Percentiles rank a stretch among this genome's conserved stretches.
phyloP scores from a whole-genome alignment of 2,888 invertebrate genomes.

The Fragum whitleyi region DNA sequence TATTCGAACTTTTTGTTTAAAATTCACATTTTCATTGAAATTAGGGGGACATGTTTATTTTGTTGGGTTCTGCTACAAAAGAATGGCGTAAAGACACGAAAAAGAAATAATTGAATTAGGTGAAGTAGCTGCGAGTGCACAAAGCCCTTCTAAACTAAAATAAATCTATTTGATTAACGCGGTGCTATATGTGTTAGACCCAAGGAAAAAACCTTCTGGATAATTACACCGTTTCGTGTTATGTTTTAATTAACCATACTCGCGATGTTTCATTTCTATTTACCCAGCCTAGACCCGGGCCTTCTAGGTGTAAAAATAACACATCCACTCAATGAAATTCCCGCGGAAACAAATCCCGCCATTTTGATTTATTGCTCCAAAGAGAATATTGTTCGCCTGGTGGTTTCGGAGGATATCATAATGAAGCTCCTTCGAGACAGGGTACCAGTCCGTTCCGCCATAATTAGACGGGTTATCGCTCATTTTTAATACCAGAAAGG shows the following conservation, averaged over 20 bases:
- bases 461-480: constrained; percentile 52
- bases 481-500: constrained; percentile 45
- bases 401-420: constrained; percentile 17
- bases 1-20: no score
- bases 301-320: constrained; percentile 47
- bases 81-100: not conserved
- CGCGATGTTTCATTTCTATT: constrained; percentile 32
- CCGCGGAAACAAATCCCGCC: constrained; percentile 42
- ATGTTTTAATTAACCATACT: constrained; percentile 30
- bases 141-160: constrained; percentile 23
- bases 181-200: constrained; percentile 18
- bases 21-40: no score
- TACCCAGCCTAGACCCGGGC: constrained; percentile 27
- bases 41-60: no score
- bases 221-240: constrained; percentile 24
- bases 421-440: constrained; percentile 28
- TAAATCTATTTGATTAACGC: constrained; percentile 28
- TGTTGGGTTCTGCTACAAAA: not conserved
- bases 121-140: constrained; percentile 20
- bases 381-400: constrained; percentile 38
- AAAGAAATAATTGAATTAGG: constrained; percentile 17
- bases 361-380: constrained; percentile 57
- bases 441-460: constrained; percentile 20
- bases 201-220: constrained; percentile 24
- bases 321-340: constrained; percentile 40